These are phyloP conservation scores for Pseudococcus longispinus DNA, from an alignment of 2,888 invertebrate species.

Conservation along the genomic window DNA sequence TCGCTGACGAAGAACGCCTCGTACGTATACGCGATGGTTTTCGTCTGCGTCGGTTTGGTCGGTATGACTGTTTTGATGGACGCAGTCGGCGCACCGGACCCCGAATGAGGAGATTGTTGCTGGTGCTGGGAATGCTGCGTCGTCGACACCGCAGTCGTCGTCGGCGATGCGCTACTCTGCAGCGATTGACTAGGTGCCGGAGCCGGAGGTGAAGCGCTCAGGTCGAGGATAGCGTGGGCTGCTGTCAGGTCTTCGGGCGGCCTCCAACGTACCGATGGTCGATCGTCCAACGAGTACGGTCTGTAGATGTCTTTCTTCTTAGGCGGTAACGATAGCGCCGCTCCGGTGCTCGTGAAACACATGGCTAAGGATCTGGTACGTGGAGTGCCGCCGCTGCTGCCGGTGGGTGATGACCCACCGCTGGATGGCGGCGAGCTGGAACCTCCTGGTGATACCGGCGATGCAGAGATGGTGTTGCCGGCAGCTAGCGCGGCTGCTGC, in stretches of 20 bases:
- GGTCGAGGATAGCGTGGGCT: conserved; percentile 70
- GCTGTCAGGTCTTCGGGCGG: conserved; percentile 80
- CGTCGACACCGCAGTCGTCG: too few relatives aligned
- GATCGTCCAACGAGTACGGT: conserved; percentile 77
- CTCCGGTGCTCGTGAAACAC: conserved; percentile 80
- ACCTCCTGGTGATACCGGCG: background rate
- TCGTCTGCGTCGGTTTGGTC: conserved; percentile 59
- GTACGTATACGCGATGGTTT: conserved; percentile 67
- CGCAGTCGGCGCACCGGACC: conserved; percentile 67
- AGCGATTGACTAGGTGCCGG: conserved; percentile 61
- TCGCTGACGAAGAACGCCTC: conserved; percentile 70
- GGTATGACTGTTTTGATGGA: conserved; percentile 50
- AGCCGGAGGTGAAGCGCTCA: conserved; percentile 59
- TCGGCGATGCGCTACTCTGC: conserved; percentile 68
- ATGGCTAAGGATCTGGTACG: conserved; percentile 74
- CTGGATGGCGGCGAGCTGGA: conserved; percentile 10
- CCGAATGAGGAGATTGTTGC: conserved; percentile 80
- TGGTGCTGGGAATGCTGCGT: conserved; percentile 76
- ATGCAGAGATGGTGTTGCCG: background rate
- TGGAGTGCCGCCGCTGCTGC: conserved; percentile 63
- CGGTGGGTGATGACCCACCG: conserved; percentile 21
- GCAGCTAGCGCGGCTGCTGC: conserved; percentile 55
- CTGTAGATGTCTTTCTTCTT: conserved; percentile 91
- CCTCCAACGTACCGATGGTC: conserved; percentile 80
- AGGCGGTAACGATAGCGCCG: conserved; percentile 71